phyloP scores from a whole-genome alignment of 2,113 vertebrate species.

The Leptocoma aspasia region DNA sequence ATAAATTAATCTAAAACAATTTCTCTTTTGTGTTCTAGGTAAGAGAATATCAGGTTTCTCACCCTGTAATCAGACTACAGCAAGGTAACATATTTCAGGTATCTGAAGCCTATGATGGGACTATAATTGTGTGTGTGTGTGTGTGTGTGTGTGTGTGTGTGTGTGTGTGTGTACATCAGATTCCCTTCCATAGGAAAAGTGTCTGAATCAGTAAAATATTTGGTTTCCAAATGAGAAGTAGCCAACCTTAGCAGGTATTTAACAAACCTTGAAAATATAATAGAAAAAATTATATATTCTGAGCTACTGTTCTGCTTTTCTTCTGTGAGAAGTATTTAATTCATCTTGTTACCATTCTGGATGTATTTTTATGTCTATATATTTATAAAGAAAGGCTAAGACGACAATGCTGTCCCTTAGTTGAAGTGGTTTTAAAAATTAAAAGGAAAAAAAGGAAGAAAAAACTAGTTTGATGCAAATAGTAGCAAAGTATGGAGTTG shows the following conservation, averaged over 20 bases:
- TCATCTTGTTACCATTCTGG: background rate
- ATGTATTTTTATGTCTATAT: background rate
- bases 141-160: background rate
- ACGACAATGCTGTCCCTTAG: background rate
- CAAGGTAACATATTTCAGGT: constrained; percentile 68
- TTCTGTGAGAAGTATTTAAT: background rate
- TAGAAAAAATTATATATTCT: background rate
- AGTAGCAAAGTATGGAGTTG: background rate
- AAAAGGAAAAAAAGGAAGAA: background rate
- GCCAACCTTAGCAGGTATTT: background rate
- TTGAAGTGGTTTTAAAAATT: background rate
- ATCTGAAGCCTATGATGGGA: background rate
- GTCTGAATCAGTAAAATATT: background rate
- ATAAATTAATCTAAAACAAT: background rate
- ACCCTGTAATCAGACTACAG: constrained; percentile 45
- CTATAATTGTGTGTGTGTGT: background rate
- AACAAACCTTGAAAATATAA: background rate
- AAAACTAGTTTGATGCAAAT: background rate
- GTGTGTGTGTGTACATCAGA: background rate
- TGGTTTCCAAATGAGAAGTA: background rate
- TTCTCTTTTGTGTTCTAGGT: constrained; percentile 69
- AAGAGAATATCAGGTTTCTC: constrained; percentile 70
- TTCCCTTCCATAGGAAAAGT: background rate
- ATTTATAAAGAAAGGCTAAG: background rate
- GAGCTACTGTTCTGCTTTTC: background rate